phyloP scores from a whole-genome alignment of 2,888 invertebrate genomes.

The Mesochorus sp. region DNA sequence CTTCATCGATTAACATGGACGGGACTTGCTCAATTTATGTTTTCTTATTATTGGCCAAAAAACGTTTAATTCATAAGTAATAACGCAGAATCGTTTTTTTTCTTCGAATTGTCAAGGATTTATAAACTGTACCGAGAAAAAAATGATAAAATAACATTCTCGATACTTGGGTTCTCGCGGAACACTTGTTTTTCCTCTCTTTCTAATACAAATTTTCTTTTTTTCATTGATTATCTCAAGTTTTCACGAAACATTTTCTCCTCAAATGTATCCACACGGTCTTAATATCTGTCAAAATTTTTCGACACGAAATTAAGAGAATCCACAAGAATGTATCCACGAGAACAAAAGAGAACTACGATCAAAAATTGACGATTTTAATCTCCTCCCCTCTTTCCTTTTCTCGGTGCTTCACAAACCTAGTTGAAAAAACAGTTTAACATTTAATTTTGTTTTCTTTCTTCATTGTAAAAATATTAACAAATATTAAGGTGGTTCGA shows the following conservation, averaged over 20 bases:
- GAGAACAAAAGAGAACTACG: too few relatives aligned
- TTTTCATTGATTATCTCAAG: conserved; percentile 12
- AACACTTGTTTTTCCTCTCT: neutral
- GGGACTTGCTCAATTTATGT: conserved; percentile 25
- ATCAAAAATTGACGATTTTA: too few relatives aligned
- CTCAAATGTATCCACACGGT: too few relatives aligned
- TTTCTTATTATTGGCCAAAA: conserved; percentile 35
- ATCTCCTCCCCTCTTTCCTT: too few relatives aligned
- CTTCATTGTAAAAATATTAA: too few relatives aligned
- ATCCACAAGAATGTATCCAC: too few relatives aligned
- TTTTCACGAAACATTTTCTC: too few relatives aligned
- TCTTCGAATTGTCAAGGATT: neutral
- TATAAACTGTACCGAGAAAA: neutral
- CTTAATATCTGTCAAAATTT: conserved; percentile 53
- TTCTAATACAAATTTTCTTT: neutral
- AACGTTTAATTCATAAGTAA: conserved; percentile 16
- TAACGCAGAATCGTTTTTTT: neutral
- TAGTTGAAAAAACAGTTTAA: too few relatives aligned
- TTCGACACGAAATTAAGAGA: too few relatives aligned
- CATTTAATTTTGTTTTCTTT: too few relatives aligned
- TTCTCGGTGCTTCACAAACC: too few relatives aligned
- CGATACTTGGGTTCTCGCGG: conserved; percentile 19
- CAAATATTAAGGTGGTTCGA: too few relatives aligned
- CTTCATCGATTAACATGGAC: conserved; percentile 47
- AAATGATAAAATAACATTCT: conserved; percentile 12